phyloP scores from a whole-genome alignment of 1,140 invertebrate species.

The Papilio aristodemus region DNA sequence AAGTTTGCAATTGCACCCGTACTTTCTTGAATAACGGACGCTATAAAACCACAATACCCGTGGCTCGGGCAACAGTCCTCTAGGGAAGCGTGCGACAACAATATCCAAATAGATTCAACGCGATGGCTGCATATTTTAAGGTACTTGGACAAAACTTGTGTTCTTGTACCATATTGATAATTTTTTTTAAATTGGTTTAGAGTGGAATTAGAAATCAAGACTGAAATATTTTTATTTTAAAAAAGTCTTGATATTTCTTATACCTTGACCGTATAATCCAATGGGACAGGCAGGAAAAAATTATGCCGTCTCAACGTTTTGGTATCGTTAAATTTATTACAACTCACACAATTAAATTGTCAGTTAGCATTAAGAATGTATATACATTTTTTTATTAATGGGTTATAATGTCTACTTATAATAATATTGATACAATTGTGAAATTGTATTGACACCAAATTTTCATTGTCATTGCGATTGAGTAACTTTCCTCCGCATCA shows the following conservation, averaged over 20 bases:
- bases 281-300: too few relatives aligned
- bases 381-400: not conserved
- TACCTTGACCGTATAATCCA: too few relatives aligned
- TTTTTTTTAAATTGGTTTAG: too few relatives aligned
- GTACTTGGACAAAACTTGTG: conserved; percentile 44
- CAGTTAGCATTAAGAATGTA: not conserved
- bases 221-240: too few relatives aligned
- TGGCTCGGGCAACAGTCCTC: conserved; percentile 57
- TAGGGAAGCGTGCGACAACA: conserved; percentile 45
- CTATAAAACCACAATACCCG: conserved; percentile 71
- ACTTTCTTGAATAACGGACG: conserved; percentile 60
- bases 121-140: conserved; percentile 70
- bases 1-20: conserved; percentile 66
- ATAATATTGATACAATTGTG: conserved; percentile 14
- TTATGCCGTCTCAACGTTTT: too few relatives aligned
- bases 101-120: conserved; percentile 38
- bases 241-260: too few relatives aligned
- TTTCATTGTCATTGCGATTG: conserved; percentile 63
- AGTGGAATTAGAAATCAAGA: too few relatives aligned
- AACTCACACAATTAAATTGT: too few relatives aligned
- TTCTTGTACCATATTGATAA: too few relatives aligned
- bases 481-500: conserved; percentile 46
- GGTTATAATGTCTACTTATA: conserved; percentile 33
- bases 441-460: conserved; percentile 39
- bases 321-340: too few relatives aligned